phyloP scores from a whole-genome alignment of 2,113 vertebrate genomes.

The Anolis carolinensis region DNA sequence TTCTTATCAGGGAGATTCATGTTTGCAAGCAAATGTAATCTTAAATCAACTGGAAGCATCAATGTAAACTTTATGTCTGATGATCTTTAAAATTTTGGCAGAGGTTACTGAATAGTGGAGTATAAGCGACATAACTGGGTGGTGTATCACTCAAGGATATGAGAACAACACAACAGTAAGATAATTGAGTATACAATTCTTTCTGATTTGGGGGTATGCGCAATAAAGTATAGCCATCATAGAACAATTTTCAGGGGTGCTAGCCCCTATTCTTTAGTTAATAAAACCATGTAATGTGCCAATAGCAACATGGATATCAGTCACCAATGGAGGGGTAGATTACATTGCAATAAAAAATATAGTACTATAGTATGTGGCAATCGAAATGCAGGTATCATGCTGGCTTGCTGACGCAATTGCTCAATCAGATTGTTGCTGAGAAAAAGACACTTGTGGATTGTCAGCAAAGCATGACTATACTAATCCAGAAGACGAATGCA shows the following conservation, averaged over 20 bases:
- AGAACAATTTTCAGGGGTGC: background rate
- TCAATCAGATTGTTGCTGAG: no score
- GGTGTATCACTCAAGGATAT: background rate
- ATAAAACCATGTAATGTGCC: no score
- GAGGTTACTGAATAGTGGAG: background rate
- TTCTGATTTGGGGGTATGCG: no score
- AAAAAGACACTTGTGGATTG: no score
- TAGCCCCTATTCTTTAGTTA: background rate
- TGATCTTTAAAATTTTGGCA: background rate
- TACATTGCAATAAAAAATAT: no score
- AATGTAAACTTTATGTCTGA: background rate
- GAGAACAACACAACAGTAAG: background rate
- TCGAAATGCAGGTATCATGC: no score
- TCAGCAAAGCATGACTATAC: no score
- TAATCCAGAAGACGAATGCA: no score
- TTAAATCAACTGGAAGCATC: background rate
- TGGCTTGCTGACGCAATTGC: no score
- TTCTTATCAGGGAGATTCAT: background rate
- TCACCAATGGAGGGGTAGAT: no score
- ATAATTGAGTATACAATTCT: background rate
- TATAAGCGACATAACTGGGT: background rate
- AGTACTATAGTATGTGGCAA: no score
- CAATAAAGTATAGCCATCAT: background rate
- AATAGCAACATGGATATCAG: no score
- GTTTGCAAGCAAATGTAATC: background rate